Evolutionary conservation across 2,797 vertebrate species (phyloP).

Genomic region (Brachyrhaphis roseni): DNA sequence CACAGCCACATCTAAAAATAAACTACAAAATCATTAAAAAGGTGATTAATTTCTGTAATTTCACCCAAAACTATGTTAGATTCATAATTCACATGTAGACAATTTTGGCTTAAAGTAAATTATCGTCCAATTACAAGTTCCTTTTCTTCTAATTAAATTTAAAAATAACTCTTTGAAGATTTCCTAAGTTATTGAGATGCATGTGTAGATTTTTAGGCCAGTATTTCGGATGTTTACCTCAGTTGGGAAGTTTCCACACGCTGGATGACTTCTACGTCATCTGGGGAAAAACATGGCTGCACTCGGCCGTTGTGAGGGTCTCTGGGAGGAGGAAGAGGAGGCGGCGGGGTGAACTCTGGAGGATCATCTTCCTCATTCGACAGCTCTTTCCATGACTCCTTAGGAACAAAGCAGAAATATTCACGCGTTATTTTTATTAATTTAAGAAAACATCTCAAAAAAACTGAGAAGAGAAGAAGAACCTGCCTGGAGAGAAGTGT

Average conservation of each 20-base stretch:
- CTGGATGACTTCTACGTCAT: constrained; percentile 57
- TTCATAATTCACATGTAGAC: background rate
- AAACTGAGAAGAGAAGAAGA: background rate
- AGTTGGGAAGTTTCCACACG: constrained; percentile 39
- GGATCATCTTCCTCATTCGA: constrained; percentile 94
- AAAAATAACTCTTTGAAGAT: background rate
- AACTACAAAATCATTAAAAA: background rate
- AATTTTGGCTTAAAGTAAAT: no score
- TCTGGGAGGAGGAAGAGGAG: constrained; percentile 88
- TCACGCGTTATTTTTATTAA: background rate
- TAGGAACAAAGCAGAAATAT: background rate
- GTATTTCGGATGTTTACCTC: constrained; percentile 62
- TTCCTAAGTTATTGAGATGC: background rate
- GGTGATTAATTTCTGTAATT: background rate
- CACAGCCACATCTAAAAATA: background rate
- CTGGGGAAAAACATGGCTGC: constrained; percentile 74
- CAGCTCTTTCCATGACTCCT: constrained; percentile 96
- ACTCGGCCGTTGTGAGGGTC: constrained; percentile 83
- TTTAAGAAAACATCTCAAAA: background rate
- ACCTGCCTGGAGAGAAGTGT: constrained; percentile 88
- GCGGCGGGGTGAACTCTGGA: constrained; percentile 89
- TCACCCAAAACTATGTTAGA: background rate
- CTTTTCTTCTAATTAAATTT: background rate
- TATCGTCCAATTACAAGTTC: no score
- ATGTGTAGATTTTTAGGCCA: background rate